Base-by-base conservation (phyloP, 2,797 vertebrate species). In the Pampus argenteus region DNA sequence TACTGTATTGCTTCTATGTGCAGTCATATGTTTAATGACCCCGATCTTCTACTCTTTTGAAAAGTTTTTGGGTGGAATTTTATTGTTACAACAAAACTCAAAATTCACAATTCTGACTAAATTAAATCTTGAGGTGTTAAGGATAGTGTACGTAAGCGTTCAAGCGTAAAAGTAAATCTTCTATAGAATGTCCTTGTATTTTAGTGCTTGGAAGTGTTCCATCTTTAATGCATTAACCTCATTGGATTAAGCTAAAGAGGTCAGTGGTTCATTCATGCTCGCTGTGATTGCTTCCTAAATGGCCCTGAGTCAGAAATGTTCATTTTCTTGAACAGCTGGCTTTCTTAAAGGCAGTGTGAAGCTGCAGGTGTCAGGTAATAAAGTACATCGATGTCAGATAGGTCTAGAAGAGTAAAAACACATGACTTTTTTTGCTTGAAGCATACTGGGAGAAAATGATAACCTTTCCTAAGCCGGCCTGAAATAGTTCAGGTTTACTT, bases 141-240 rank as follows among this genome's bases (percentile, higher is more conserved):
- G 29, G 15, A 40, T 58, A 52, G 31, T 63, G 18, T 26, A 45
- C 40, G 61, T 52, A 70, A 62, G 60, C 5, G 2, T 72, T 80
- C 5, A 54, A 54, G 76, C n/a, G 64, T 76, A 44, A 56, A 81
- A 79, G 50, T 38, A 74, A 78, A 81, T 74, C 62, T 81, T 76
- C 47, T 49, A 9, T 11, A 14, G 36, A 64, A 48, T 73, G 63
- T 72, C 73, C 66, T 85, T 28, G 57, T 68, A 60, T 75, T 83
- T 81, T 66, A 79, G 52, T 57, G 57, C 55, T 79, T 72, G 74
- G 73, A 79, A 70, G 28, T 61, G 63, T 62, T 79, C 72, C 79
- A 83, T 85, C 70, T 88, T 74, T 76, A 80, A 87, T 82, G 78
- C 77, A 86, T 84, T 90, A 85, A 85, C 83, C 83, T 88, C 77